Evolutionary conservation across 2,113 vertebrate genomes (phyloP), one percentile per base, ranked within the genome.

Genomic region (Vidua macroura): DNA sequence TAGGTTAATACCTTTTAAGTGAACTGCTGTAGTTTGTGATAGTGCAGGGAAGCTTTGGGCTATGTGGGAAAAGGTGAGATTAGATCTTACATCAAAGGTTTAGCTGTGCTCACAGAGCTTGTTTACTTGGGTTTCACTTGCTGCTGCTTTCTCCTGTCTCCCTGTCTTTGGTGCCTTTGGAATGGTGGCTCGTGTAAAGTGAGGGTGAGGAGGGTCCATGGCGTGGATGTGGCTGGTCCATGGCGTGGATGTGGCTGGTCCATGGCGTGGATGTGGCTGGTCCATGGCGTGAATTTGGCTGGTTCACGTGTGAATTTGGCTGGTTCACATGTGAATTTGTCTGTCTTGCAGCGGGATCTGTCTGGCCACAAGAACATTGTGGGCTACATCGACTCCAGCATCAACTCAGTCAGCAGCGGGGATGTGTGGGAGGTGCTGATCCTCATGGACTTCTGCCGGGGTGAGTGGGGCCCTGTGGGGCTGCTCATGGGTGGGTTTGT

Each of bases 371-470:
- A 98, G 98, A 99, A 99, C 97, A 99, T 99, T 16, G 99, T 99
- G 18, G 98, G 99, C 11, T 99, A 99, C 97, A 98, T 99, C 73
- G 99, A 99, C 94, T 99, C 99, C 95, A 99, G 99, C 84, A 99
- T 99, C 94, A 98, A 98, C 74, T 98, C 98, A 5, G 98, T 99
- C 6, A 99, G 99, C 96, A 98, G 98, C 0, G 99, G 99, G 2
- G 99, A 99, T 5, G 99, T 99, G 16, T 99, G 99, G 99, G 99
- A 99, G 85, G 99, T 99, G 90, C 98, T 99, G 84, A 99, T 99
- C 92, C 97, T 99, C 43, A 99, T 99, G 99, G 99, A 99, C 96
- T 99, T 98, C 97, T 99, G 99, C 96, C 97, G 99, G 97, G 99
- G 99, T 99, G 96, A 98, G 98, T 96, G 33, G 43, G 31, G 28